phyloP scores from a whole-genome alignment of 2,888 invertebrate species.

The Drosophila atripex region DNA sequence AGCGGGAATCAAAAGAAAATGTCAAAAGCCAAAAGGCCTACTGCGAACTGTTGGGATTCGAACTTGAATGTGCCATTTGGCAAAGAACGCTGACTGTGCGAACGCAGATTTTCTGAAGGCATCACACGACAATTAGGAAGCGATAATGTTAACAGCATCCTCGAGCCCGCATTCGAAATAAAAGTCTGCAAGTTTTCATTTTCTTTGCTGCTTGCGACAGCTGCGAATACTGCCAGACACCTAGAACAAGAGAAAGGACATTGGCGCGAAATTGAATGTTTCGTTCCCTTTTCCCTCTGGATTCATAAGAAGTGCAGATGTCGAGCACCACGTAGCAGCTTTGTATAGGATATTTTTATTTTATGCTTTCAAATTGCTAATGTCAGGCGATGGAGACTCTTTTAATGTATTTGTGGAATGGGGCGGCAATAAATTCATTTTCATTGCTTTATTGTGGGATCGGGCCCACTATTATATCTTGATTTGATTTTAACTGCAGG shows the following conservation, averaged over 20 bases:
- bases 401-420: neutral
- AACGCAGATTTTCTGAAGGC: slow-evolving; percentile 13
- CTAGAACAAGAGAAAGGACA: slow-evolving; percentile 43
- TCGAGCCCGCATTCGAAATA: slow-evolving; percentile 16
- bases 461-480: slow-evolving; percentile 68
- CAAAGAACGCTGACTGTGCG: slow-evolving; percentile 22
- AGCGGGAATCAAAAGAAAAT: slow-evolving; percentile 70
- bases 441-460: slow-evolving; percentile 45
- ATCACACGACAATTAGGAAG: slow-evolving; percentile 69
- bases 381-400: slow-evolving; percentile 40
- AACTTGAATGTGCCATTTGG: slow-evolving; percentile 29
- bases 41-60: slow-evolving; percentile 12
- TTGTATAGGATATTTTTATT: slow-evolving; percentile 74
- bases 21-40: slow-evolving; percentile 39
- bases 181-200: slow-evolving; percentile 21
- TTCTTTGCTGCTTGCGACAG: slow-evolving; percentile 64
- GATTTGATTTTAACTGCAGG: slow-evolving; percentile 51
- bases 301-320: neutral
- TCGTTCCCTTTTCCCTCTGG: slow-evolving; percentile 24
- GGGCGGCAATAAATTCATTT: slow-evolving; percentile 38
- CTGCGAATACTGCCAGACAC: slow-evolving; percentile 47
- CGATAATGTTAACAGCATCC: slow-evolving; percentile 67
- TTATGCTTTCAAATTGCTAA: slow-evolving; percentile 39
- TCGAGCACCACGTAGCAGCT: slow-evolving; percentile 70
- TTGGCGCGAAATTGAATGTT: slow-evolving; percentile 68